Percentiles rank a stretch among this genome's conserved stretches.
Conservation (phyloP, 2,888 invertebrate genomes). For the Pardosa pseudoannulata region DNA sequence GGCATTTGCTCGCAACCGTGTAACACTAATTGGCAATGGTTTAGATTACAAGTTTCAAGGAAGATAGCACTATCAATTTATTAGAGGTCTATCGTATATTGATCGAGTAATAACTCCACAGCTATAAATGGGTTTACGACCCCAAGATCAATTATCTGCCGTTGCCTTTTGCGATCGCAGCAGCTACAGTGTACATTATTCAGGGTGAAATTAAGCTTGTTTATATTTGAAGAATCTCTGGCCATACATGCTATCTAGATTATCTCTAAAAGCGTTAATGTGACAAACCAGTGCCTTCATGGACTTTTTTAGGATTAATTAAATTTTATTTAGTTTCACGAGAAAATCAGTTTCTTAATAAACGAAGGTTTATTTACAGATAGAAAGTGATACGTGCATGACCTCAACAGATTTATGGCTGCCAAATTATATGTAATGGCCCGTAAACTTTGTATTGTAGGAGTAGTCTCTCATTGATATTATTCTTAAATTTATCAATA, state of each 20-base stretch:
- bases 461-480: too few relatives aligned
- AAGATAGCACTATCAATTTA: constrained; percentile 6
- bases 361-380: too few relatives aligned
- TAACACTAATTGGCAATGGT: background rate
- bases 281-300: too few relatives aligned
- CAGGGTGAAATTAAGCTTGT: background rate
- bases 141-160: constrained; percentile 8
- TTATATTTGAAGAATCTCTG: background rate
- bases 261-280: background rate
- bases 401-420: too few relatives aligned
- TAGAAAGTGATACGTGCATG: too few relatives aligned
- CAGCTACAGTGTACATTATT: constrained; percentile 13
- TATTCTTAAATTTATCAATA: too few relatives aligned
- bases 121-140: constrained; percentile 11
- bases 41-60: constrained; percentile 3
- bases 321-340: too few relatives aligned
- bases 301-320: too few relatives aligned
- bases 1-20: background rate
- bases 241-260: background rate
- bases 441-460: too few relatives aligned
- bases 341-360: background rate
- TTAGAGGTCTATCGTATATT: constrained; percentile 11
- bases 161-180: background rate
- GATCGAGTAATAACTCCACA: constrained; percentile 6
- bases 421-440: too few relatives aligned